Evolutionary conservation across 2,888 invertebrate genomes (phyloP), one percentile per base, ranked within the genome.

Genomic region (Leucophora obtusa): DNA sequence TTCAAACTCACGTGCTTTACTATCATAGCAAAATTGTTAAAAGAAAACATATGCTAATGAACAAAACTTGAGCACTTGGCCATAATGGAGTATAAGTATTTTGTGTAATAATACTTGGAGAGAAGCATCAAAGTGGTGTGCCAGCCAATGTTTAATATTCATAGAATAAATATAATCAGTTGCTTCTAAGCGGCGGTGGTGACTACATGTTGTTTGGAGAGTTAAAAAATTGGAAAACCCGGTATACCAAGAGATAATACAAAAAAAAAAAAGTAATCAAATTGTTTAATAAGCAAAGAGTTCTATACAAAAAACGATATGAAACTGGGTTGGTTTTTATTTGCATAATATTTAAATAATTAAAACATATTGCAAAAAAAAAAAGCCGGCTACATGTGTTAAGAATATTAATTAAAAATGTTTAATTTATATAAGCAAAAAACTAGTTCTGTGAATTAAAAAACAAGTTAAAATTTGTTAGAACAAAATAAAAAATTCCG

Each of bases 121-220:
- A 77, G 77, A 15, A 58, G 65, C 47, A 60, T 14, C 15, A 59
- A 58, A 62, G 47, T 56, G 51, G 11, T 66, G 43, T 6, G 28
- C 28, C 28, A 7, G 28, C 14, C 17, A 51, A 69, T 51, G 35
- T 33, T 56, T 24, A 66, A 59, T 50, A 66, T 47, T 59, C 21
- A 60, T 28, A 21, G n/a, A 70, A 68, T 15, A 56, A 7, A 15
- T 43, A 74, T 21, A 68, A 66, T 79, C 73, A 81, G 81, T 81
- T 81, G 81, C 65, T 81, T 77, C 60, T 72, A 53, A 53, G 60
- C 65, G 60, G 66, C 69, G 69, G 69, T 77, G 65, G 63, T 70
- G 77, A 66, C 28, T 77, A 73, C 69, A 66, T 70, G 54, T 56
- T 53, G 38, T 35, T 65, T 18, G 68, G 28, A 59, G 17, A 50